These are phyloP conservation scores for Alfaro cultratus DNA, from an alignment of 2,797 vertebrate genomes.

Conservation along the genomic window DNA sequence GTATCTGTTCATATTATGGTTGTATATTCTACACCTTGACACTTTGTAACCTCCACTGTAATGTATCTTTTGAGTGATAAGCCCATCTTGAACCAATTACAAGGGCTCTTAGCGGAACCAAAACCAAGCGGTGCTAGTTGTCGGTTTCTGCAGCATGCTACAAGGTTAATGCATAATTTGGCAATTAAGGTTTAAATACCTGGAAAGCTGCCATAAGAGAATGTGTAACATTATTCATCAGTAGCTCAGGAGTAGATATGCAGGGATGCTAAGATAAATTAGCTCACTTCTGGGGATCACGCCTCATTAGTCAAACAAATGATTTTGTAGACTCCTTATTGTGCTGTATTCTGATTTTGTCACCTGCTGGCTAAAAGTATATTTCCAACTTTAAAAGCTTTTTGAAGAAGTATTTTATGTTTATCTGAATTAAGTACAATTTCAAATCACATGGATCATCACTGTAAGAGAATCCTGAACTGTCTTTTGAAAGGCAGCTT, in stretches of 20 bases:
- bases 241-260: background rate
- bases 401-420: background rate
- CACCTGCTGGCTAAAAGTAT: background rate
- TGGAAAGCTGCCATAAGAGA: constrained; percentile 36
- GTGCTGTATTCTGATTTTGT: background rate
- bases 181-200: constrained; percentile 33
- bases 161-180: constrained; percentile 50
- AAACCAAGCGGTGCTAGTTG: constrained; percentile 37
- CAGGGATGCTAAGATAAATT: constrained; percentile 12
- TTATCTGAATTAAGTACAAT: background rate
- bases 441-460: background rate
- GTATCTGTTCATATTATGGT: background rate
- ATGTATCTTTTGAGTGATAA: constrained; percentile 58
- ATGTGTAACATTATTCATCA: constrained; percentile 24
- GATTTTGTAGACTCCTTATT: background rate
- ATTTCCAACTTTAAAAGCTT: constrained; percentile 8
- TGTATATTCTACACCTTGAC: constrained; percentile 8
- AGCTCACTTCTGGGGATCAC: background rate
- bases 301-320: constrained; percentile 14
- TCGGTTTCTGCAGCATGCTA: constrained; percentile 38
- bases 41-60: constrained; percentile 13
- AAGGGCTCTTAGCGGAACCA: constrained; percentile 68
- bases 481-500: constrained; percentile 44
- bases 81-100: constrained; percentile 74
- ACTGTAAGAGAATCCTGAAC: background rate